phyloP scores from a whole-genome alignment of 2,797 vertebrate genomes.

The Phalloptychus januarius region DNA sequence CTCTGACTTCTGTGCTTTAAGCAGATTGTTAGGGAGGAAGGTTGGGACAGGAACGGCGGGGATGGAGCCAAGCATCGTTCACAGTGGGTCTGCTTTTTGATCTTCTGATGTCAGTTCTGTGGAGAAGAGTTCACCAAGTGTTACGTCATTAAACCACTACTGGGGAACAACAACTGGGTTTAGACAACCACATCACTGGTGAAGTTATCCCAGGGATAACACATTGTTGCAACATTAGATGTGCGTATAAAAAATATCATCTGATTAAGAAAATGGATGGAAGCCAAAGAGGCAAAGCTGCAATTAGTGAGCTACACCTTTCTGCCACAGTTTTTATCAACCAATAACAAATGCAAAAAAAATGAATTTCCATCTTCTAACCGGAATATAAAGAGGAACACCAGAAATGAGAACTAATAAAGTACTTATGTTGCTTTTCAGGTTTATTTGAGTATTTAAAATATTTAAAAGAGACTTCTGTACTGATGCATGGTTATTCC shows the following conservation, averaged over 20 bases:
- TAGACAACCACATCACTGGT: not conserved
- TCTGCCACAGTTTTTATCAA: too few relatives aligned
- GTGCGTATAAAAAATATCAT: not conserved
- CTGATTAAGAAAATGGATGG: not conserved
- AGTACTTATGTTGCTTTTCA: not conserved
- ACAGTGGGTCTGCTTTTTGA: not conserved
- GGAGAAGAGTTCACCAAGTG: not conserved
- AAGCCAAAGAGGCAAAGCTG: not conserved
- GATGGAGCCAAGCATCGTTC: not conserved
- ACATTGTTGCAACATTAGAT: not conserved
- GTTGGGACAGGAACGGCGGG: not conserved
- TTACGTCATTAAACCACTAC: not conserved
- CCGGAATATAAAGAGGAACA: not conserved
- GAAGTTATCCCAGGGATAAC: not conserved
- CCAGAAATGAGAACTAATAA: not conserved
- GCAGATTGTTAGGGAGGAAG: not conserved
- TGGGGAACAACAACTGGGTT: not conserved
- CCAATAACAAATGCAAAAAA: not conserved
- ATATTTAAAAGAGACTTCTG: too few relatives aligned
- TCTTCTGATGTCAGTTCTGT: not conserved
- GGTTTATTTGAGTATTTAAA: not conserved
- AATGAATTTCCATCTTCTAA: not conserved
- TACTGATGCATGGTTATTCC: too few relatives aligned
- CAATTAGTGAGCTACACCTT: not conserved
- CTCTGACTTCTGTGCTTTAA: not conserved